Conservation (phyloP, 2,113 vertebrate genomes). For the Pterocles burchelli region DNA sequence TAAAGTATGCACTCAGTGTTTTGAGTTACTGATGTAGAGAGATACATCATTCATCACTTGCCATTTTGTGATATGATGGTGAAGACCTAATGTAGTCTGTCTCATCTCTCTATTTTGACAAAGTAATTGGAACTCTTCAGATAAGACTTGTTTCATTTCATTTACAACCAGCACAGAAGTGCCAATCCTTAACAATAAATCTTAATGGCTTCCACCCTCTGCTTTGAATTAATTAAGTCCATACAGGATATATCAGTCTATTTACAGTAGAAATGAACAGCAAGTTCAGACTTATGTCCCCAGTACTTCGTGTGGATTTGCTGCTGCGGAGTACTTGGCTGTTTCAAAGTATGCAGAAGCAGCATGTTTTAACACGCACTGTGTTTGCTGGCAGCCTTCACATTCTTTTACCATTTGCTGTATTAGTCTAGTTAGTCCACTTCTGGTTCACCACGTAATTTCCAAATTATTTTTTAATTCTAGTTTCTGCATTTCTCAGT, state of each 20-base stretch:
- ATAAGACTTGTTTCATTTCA: neutral
- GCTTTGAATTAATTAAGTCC: neutral
- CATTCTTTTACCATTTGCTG: neutral
- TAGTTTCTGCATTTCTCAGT: neutral
- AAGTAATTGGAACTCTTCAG: neutral
- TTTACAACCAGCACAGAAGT: neutral
- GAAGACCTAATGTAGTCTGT: neutral
- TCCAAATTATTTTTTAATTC: neutral
- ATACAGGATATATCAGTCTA: neutral
- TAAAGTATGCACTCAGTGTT: neutral
- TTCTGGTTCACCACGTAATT: neutral
- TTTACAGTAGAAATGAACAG: neutral
- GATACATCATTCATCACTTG: neutral
- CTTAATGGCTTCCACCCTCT: neutral
- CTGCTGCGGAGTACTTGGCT: neutral
- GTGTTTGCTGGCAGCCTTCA: neutral
- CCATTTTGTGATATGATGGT: neutral
- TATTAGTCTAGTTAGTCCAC: neutral
- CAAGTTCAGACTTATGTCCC: conserved; percentile 6
- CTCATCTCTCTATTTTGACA: neutral
- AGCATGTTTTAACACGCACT: conserved; percentile 13
- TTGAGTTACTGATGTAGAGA: neutral
- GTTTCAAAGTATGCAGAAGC: neutral
- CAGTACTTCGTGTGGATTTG: neutral
- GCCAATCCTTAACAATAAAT: neutral